Conservation (phyloP, 2,797 vertebrate species). For the Acrossocheilus wenchowensis region DNA sequence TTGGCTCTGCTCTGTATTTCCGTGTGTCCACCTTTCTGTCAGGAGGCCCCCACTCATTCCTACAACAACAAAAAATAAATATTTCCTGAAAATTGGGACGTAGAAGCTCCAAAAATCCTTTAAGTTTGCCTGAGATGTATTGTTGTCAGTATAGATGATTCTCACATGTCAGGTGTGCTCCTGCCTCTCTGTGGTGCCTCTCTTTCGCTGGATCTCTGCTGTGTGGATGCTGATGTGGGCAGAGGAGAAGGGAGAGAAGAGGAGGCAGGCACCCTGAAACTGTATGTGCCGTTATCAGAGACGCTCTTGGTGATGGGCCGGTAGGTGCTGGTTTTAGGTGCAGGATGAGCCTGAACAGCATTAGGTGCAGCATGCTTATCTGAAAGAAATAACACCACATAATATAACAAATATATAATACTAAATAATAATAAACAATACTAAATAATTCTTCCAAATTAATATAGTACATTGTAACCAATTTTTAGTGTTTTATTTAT, state of each 20-base stretch:
- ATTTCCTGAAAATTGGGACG: neutral
- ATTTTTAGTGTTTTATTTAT: neutral
- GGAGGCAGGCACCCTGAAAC: conserved; percentile 76
- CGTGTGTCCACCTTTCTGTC: conserved; percentile 89
- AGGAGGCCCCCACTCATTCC: conserved; percentile 87
- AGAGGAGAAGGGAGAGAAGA: conserved; percentile 64
- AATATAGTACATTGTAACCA: neutral
- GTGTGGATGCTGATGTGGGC: conserved; percentile 57
- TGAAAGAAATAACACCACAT: conserved; percentile 51
- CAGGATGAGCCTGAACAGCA: conserved; percentile 81
- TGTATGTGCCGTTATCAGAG: conserved; percentile 80
- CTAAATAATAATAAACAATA: neutral
- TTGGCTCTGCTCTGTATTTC: conserved; percentile 87
- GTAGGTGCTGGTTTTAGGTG: conserved; percentile 84
- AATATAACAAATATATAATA: neutral
- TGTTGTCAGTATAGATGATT: neutral
- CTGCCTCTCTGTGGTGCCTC: conserved; percentile 35
- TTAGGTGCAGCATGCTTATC: conserved; percentile 76
- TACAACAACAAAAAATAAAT: conserved; percentile 56
- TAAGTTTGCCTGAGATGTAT: neutral
- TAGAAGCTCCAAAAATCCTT: neutral
- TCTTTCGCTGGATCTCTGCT: conserved; percentile 36
- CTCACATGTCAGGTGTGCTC: conserved; percentile 60
- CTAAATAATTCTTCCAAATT: neutral
- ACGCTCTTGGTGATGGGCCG: conserved; percentile 83